These are phyloP conservation scores for Tineola bisselliella DNA, from an alignment of 2,888 invertebrate genomes.

Conservation along the genomic window DNA sequence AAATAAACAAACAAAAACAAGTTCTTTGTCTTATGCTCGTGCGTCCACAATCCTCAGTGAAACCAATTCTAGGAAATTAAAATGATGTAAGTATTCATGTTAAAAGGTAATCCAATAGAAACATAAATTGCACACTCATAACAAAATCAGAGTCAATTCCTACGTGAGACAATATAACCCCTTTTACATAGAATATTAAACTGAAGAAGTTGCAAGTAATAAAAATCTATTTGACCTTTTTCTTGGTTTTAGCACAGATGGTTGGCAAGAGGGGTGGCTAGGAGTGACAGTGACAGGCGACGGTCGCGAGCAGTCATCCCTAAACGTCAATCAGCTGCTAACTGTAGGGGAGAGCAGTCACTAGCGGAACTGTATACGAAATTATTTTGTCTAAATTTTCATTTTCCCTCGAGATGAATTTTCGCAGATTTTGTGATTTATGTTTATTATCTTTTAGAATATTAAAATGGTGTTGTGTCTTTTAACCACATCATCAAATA, in stretches of 20 bases:
- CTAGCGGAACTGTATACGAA: not conserved
- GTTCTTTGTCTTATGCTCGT: too few species aligned
- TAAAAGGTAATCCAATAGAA: too few species aligned
- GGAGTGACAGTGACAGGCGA: conserved; percentile 33
- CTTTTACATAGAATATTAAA: not conserved
- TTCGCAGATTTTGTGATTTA: not conserved
- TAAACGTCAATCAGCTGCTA: conserved; percentile 19
- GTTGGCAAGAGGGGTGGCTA: conserved; percentile 18
- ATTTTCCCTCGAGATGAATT: not conserved
- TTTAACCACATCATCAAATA: too few species aligned
- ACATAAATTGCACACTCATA: too few species aligned
- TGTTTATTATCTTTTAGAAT: not conserved
- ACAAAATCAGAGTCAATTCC: too few species aligned
- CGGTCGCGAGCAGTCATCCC: conserved; percentile 32
- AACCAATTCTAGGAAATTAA: too few species aligned
- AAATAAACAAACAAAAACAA: too few species aligned
- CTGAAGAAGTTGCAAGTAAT: not conserved
- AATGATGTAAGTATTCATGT: too few species aligned
- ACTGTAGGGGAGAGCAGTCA: conserved; percentile 7
- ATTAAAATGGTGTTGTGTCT: too few species aligned
- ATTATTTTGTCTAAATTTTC: conserved; percentile 1
- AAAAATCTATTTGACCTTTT: not conserved
- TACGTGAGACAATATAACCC: too few species aligned
- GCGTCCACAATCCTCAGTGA: too few species aligned
- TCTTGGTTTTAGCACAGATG: conserved; percentile 1